A percentile compares a stretch with the other conserved stretches of the same genome.
These are phyloP conservation scores for Mustela erminea DNA, from an alignment of 2,797 vertebrate species.

Conservation along the genomic window DNA sequence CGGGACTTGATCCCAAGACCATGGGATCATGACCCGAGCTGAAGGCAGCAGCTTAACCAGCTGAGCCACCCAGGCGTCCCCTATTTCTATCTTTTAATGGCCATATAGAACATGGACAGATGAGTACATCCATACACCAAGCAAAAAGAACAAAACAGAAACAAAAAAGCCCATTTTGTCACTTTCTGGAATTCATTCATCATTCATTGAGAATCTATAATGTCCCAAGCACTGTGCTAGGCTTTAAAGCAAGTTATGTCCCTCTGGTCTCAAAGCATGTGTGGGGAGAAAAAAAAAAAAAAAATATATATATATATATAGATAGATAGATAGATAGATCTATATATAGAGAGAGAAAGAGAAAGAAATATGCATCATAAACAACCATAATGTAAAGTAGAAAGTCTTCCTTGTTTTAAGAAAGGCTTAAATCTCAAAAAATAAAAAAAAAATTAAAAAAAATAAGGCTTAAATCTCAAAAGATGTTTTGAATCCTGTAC, in stretches of 20 bases:
- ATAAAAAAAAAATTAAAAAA: too few species aligned
- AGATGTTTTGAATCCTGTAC: not conserved
- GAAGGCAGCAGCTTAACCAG: too few species aligned
- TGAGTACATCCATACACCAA: not conserved
- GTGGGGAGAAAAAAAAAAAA: too few species aligned
- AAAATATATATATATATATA: too few species aligned
- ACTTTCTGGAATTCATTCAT: conserved; percentile 4
- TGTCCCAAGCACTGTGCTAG: not conserved
- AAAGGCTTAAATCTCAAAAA: not conserved
- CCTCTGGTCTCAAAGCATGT: not conserved
- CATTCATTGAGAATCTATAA: not conserved
- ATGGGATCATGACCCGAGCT: too few species aligned
- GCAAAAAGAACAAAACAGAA: not conserved
- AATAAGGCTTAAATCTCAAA: conserved; percentile 30
- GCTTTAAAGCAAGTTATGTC: not conserved
- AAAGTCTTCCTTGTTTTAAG: not conserved
- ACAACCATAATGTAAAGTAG: not conserved
- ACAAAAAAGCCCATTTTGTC: not conserved
- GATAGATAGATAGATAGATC: too few species aligned
- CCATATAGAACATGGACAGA: not conserved
- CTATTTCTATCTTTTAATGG: conserved; percentile 36
- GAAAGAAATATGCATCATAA: not conserved
- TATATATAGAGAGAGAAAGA: not conserved
- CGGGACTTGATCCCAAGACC: too few species aligned
- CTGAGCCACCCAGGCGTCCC: too few species aligned